Evolutionary conservation across 2,797 vertebrate species (phyloP), one percentile per base, ranked within the genome.

Genomic region (Ataeniobius toweri): DNA sequence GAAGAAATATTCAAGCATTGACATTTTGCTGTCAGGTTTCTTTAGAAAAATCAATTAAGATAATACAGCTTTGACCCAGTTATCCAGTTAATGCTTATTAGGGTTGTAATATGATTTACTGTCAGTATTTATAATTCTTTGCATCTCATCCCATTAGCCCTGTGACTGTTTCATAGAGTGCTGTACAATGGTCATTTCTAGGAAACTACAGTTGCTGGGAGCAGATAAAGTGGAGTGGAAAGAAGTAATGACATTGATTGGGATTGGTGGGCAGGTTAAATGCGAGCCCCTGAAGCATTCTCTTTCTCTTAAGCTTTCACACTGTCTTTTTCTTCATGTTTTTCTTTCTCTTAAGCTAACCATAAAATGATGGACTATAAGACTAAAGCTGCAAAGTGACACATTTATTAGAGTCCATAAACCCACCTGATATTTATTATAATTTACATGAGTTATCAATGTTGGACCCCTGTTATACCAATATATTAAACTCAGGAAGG

Each of bases 71-170:
- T 97, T 99, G 98, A 99, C 98, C 98, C 97, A 99, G 97, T 99
- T 99, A 99, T 98, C 97, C 98, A 98, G 97, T 99, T 99, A 99
- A 99, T 99, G 98, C 98, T 99, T 98, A 99, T 99, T 99, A 99
- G 97, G 96, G 97, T 96, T 97, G 97, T 99, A 99, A 99, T 99
- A 98, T 99, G 98, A 99, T 99, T 99, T 98, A 98, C 97, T 99
- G 98, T 99, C 97, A 98, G 97, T 97, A 97, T 98, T 97, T 98
- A 97, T 98, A 98, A 97, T 98, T 98, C 95, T 98, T 97, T 97
- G 97, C 97, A 98, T 98, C 97, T 98, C 97, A 98, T 99, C 97
- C 97, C 97, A 98, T 99, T 99, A 99, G 97, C 96, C 96, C 95
- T 91, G 95, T 96, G 97, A 97, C 96, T 97, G 96, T 97, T 98